Base-by-base conservation (phyloP, 2,113 vertebrate genomes). In the Dolichallabes microphthalmus region DNA sequence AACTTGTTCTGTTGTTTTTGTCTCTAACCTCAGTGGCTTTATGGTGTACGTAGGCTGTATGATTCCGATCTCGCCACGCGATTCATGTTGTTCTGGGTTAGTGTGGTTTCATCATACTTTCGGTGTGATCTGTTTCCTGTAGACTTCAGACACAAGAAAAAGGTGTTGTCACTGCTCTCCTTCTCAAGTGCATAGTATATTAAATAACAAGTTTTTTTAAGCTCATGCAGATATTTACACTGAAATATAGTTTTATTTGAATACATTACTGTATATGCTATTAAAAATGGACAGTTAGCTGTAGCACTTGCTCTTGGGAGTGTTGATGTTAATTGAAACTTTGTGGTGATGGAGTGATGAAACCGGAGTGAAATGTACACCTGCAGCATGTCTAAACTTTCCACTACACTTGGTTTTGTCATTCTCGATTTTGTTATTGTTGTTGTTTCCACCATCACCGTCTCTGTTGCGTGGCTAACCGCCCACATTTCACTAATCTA, bases 291-390 rank as follows among this genome's bases (percentile, higher is more conserved):
- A 20, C 9, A 20, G 11, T 45, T 0, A 3, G 22, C 39, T n/a
- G 71, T 15, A 50, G 22, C 71, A 4, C 4, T n/a, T 50, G 39
- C 71, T 74, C 11, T 2, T 52, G 45, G 39, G 25, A 10, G 50
- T 14, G 14, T 11, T 17, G 73, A 76, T 76, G 50, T 50, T 53
- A 76, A 76, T 27, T 76, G 13, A 22, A 80, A 80, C 25, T 27
- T 69, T 58, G 55, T 71, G 58, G 52, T 50, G 63, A 69, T 2
- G 61, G 75, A 52, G 39, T 80, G 77, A 84, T 77, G 61, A 82
- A 84, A 84, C 77, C 53, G 11, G 63, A 73, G 64, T 61, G 64
- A 85, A 80, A 85, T 1, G 52, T 15, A 53, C 55, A 73, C 55
- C 35, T 32, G 52, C 55, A 68, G 30, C 19, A 35, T 45, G 32